Evolutionary conservation across 1,140 invertebrate genomes (phyloP).

Genomic region (Drosophila micromelanica): DNA sequence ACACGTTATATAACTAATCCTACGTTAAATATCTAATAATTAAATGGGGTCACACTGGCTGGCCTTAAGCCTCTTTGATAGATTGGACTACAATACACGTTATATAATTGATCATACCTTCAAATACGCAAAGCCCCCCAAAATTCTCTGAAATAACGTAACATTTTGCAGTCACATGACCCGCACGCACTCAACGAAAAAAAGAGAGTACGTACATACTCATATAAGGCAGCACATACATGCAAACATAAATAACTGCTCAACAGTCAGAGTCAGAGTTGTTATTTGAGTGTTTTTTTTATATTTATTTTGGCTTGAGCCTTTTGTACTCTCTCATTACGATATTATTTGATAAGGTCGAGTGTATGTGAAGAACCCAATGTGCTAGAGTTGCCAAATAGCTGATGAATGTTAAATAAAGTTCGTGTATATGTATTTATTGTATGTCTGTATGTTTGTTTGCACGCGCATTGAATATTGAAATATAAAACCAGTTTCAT

Average conservation of each 20-base stretch:
- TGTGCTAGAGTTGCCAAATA: constrained; percentile 44
- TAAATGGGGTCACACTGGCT: not conserved
- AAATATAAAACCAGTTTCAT: constrained; percentile 74
- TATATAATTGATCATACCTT: constrained; percentile 19
- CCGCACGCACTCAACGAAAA: constrained; percentile 23
- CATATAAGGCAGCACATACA: not conserved
- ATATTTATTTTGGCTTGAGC: constrained; percentile 1
- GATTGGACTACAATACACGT: not conserved
- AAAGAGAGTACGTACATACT: constrained; percentile 4
- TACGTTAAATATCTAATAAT: not conserved
- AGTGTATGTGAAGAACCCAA: constrained; percentile 36
- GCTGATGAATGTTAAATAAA: constrained; percentile 6
- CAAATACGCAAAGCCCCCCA: constrained; percentile 1
- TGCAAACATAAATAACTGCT: constrained; percentile 22
- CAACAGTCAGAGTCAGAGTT: constrained; percentile 30
- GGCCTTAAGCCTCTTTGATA: not conserved
- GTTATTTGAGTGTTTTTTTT: constrained; percentile 29
- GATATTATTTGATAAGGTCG: constrained; percentile 67
- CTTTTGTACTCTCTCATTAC: constrained; percentile 24
- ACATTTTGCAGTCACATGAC: constrained; percentile 69
- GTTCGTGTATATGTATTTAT: not conserved
- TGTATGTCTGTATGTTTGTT: constrained; percentile 6
- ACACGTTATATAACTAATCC: constrained; percentile 6
- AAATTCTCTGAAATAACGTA: constrained; percentile 44
- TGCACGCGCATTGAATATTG: constrained; percentile 51